Percentiles rank a stretch among this genome's conserved stretches.
Conservation (phyloP, 2,797 vertebrate species). For the Lateolabrax maculatus region DNA sequence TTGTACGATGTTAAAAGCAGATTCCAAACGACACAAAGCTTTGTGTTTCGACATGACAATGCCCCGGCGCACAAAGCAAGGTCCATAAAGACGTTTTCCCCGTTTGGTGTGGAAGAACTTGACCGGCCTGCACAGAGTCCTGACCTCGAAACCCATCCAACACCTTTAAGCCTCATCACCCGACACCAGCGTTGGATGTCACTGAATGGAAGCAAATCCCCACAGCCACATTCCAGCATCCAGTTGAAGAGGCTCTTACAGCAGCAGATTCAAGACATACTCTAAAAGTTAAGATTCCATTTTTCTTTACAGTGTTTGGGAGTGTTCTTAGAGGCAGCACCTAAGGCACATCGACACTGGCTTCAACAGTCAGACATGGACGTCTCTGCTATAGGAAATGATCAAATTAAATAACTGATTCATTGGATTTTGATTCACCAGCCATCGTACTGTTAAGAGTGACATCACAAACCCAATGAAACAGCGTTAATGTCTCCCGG, state of each 20-base stretch:
- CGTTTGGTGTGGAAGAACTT: neutral
- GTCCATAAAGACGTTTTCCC: neutral
- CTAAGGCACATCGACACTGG: neutral
- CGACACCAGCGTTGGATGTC: neutral
- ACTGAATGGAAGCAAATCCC: neutral
- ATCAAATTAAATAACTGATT: neutral
- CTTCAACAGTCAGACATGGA: neutral
- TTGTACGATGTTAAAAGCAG: neutral
- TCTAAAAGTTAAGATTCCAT: too few species aligned
- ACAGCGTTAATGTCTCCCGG: constrained; percentile 36
- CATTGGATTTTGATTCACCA: neutral
- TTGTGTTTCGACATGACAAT: neutral
- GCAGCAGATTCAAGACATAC: neutral
- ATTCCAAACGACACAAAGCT: neutral
- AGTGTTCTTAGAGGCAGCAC: neutral
- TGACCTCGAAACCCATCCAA: neutral
- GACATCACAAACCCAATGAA: constrained; percentile 1
- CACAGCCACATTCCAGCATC: neutral
- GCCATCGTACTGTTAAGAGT: neutral
- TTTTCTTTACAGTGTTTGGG: neutral
- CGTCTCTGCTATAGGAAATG: too few species aligned
- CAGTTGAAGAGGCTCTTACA: neutral
- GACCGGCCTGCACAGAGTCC: neutral
- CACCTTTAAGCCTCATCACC: neutral
- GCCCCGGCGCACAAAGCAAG: neutral